These are phyloP conservation scores for Acromyrmex heyeri DNA, from an alignment of 1,140 invertebrate genomes.

Conservation along the genomic window DNA sequence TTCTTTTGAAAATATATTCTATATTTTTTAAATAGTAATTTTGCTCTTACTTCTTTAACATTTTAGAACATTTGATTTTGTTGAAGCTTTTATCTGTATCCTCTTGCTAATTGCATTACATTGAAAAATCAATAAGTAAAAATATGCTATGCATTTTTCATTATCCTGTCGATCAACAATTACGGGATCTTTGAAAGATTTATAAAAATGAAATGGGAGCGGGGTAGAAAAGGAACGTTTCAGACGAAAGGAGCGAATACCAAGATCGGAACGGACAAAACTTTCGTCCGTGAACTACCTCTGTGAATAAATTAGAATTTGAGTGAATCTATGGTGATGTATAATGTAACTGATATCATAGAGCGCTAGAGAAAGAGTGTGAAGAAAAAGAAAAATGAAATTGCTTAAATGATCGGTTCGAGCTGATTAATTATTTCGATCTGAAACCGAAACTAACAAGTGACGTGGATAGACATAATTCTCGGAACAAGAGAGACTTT, in stretches of 20 bases:
- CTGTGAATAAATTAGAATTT: conserved; percentile 86
- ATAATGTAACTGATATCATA: conserved; percentile 84
- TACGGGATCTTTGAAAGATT: conserved; percentile 77
- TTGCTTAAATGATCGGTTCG: conserved; percentile 65
- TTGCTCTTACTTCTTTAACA: background rate
- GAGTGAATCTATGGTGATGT: conserved; percentile 83
- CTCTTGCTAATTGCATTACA: background rate
- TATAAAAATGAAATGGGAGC: conserved; percentile 65
- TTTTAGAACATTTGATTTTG: background rate
- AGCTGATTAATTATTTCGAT: conserved; percentile 85
- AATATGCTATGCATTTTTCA: background rate
- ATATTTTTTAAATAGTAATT: background rate
- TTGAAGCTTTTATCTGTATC: background rate
- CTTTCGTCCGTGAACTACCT: conserved; percentile 73
- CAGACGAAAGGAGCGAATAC: background rate
- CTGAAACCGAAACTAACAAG: conserved; percentile 81
- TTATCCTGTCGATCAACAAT: conserved; percentile 70
- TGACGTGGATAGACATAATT: conserved; percentile 69
- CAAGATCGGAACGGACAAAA: conserved; percentile 71
- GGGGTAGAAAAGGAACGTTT: conserved; percentile 54
- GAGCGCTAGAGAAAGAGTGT: background rate
- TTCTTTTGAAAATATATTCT: background rate
- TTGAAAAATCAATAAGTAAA: background rate
- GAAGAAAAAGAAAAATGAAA: conserved; percentile 42
- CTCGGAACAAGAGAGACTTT: conserved; percentile 76